A percentile compares a stretch with the other conserved stretches of the same genome.
Evolutionary conservation across 2,113 vertebrate species (phyloP).

Genomic region (Cygnus buccinator): DNA sequence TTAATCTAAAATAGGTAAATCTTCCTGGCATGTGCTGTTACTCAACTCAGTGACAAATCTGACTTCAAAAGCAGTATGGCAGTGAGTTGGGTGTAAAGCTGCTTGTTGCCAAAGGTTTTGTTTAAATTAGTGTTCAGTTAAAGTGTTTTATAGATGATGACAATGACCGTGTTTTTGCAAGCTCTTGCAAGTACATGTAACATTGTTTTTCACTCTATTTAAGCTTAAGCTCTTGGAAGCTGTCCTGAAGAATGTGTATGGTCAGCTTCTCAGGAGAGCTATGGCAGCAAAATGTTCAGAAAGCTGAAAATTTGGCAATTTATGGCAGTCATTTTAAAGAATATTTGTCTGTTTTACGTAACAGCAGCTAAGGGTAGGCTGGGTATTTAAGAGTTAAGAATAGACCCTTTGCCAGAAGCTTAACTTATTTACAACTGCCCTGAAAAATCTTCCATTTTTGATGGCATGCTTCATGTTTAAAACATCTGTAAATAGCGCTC

Average conservation of each 20-base stretch:
- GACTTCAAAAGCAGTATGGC: background rate
- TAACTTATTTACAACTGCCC: background rate
- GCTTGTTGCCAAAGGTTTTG: background rate
- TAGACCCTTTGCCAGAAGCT: background rate
- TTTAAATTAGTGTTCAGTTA: background rate
- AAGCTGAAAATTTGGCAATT: background rate
- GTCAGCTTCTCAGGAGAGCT: background rate
- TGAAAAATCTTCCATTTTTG: background rate
- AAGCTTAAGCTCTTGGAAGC: background rate
- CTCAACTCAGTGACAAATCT: background rate
- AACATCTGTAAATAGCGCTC: background rate
- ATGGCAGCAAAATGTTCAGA: background rate
- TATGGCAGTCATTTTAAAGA: accelerated
- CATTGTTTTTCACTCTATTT: background rate
- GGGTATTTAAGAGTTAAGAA: background rate
- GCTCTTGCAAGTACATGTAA: background rate
- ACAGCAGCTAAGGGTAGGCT: background rate
- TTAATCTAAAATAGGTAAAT: background rate
- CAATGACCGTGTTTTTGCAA: background rate
- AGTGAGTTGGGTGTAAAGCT: background rate
- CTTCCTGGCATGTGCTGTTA: background rate
- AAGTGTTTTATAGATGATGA: background rate
- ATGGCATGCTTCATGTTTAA: background rate
- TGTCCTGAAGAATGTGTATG: background rate
- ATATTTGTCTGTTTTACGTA: background rate